Evolutionary conservation across 2,113 vertebrate genomes (phyloP), one percentile per base, ranked within the genome.

Genomic region (Circaetus gallicus): DNA sequence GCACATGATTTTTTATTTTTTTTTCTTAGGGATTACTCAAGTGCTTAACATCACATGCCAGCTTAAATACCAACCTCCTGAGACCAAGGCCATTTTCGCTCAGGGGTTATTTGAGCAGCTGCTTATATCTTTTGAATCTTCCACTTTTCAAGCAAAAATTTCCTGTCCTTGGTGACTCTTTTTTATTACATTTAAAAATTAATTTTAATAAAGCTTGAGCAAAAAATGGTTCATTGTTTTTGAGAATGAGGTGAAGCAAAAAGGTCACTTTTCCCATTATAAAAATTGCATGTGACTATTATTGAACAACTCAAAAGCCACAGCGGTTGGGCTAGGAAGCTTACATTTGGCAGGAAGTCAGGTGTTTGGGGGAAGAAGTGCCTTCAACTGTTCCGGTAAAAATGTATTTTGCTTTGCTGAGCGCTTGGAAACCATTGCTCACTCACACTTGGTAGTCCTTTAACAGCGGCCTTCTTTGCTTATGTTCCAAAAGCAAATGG

Each of bases 21-120:
- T 49, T 63, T 86, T 91, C 77, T 78, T 89, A 72, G 53, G 34
- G 89, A 85, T 84, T 94, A 92, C 52, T 95, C 31, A 88, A 72
- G 49, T 56, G 65, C 65, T 89, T 96, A 85, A 95, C 95, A 87
- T 95, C 86, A 89, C 53, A 62, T 91, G 86, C 78, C 53, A 82
- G 73, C 55, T 93, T 95, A 89, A 95, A 89, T 95, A 87, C 81
- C 73, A 80, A 21, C 58, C 67, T 80, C 73, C 53, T 61, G 70
- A 89, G 78, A 61, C 52, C 36, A 53, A 72, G 50, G 47, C 17
- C 83, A 13, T 89, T 95, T 95, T 43, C 1, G 3, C 53, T 80
- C 29, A 58, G 31, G 45, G 32, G 17, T 89, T 94, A 86, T 95
- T 91, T 87, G 53, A 85, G 63, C 55, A 88, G 74, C 58, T 80